Percentiles rank a stretch among this genome's conserved stretches.
These are phyloP conservation scores for Heliconius hermathena DNA, from an alignment of 1,140 invertebrate species.

Conservation along the genomic window DNA sequence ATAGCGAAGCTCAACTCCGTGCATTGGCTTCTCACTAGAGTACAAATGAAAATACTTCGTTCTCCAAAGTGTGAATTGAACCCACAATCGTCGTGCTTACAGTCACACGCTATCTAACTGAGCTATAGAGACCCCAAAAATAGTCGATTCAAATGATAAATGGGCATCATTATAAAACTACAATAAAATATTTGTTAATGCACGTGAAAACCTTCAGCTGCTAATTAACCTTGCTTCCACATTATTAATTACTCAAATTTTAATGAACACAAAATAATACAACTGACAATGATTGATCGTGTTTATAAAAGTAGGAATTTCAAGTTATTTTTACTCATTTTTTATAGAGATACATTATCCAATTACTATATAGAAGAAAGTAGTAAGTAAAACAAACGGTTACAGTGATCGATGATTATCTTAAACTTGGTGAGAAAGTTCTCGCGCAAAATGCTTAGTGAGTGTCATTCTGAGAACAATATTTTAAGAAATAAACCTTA, in stretches of 20 bases:
- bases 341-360: not conserved
- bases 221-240: slow-evolving; percentile 11
- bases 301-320: slow-evolving; percentile 10
- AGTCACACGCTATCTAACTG: no score
- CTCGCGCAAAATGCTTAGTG: not conserved
- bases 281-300: slow-evolving; percentile 21
- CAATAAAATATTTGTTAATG: slow-evolving; percentile 11
- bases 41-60: no score
- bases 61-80: no score
- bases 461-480: not conserved
- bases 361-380: slow-evolving; percentile 6
- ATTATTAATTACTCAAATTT: slow-evolving; percentile 23
- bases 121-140: not conserved
- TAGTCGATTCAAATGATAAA: not conserved
- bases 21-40: no score
- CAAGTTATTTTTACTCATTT: slow-evolving; percentile 1
- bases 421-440: not conserved
- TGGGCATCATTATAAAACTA: not conserved
- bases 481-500: not conserved
- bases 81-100: no score
- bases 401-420: slow-evolving; percentile 18
- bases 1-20: no score
- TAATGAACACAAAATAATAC: slow-evolving; percentile 19
- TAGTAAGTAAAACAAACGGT: not conserved
- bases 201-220: slow-evolving; percentile 2